Base-by-base conservation (phyloP, 2,888 invertebrate genomes). In the Hydriomena furcata region DNA sequence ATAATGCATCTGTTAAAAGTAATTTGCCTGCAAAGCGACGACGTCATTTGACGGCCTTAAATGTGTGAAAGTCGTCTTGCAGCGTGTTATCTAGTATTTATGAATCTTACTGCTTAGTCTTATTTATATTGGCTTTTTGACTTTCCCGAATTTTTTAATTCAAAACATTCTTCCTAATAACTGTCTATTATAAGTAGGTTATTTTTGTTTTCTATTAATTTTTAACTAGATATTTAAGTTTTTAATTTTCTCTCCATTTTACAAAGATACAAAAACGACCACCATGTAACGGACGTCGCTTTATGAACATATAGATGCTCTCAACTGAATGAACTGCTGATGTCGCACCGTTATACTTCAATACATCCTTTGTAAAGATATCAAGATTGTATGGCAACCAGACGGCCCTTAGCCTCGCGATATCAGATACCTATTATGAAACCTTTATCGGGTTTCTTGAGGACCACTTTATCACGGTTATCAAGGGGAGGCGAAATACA, bases 381-480 rank as follows among this genome's bases (percentile, higher is more conserved):
- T 32, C 31, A 41, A 40, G 46, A 52, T 43, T 23, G 42, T 46
- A 32, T 30, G 42, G 28, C 37, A 47, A 31, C 41, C 42, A 36
- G 40, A 41, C 36, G 21, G 27, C 24, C 46, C 40, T 42, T 28
- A 35, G 30, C 38, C 11, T 27, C 12, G 12, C 10, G 45, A 32
- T 52, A 52, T 37, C 28, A 28, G 32, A 47, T 37, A 34, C 37
- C 42, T 35, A 44, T 44, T 44, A 44, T 21, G 31, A 37, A 23
- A 37, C 12, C 31, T 45, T 52, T 47, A 47, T 43, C 52, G 46
- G 30, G 31, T 11, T 27, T 46, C 41, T 40, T 20, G 34, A 52
- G 40, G 34, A 32, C 28, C 43, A 30, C 37, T 42, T 32, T 30
- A 31, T 31, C 41, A 32, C 12, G 21, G 31, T 24, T 31, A 31